Evolutionary conservation across 2,888 invertebrate genomes (phyloP), one percentile per base, ranked within the genome.

Genomic region (Phaedon cochleariae): DNA sequence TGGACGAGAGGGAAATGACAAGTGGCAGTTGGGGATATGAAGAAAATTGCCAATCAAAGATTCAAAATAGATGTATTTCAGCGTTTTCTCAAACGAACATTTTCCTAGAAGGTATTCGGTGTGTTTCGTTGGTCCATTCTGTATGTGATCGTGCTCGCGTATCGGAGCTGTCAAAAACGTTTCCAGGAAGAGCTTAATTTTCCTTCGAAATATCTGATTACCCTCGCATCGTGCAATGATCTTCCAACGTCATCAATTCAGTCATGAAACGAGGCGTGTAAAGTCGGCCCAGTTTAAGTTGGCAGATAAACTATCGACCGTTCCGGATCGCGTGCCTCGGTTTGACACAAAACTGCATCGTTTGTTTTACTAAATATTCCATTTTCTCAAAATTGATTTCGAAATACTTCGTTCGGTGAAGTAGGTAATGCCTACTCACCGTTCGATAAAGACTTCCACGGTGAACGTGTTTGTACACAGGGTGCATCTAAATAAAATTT

Each of bases 231-330:
- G 41, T 41, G 41, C 41, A 41, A 41, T 41, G 41, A 41, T 41
- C 41, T 41, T 12, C 41, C 15, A 2, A 2, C 41, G 15, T 41
- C 41, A 55, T 41, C 22, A 55, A 55, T 55, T 41, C 41, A 22
- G 41, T 55, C 55, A 55, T 55, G 55, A 55, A 55, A 41, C 55
- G 53, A 54, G 53, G 55, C 55, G 41, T 41, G 55, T 41, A 55
- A 41, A 37, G 55, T 55, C 55, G n/a, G 15, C 20, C 41, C 22
- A 21, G 17, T 55, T 55, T 41, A 22, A 55, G 18, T 41, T 22
- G 17, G 15, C 55, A 37, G 15, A 55, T 55, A 55, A 55, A 55
- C 55, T 7, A 55, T 41, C n/a, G 37, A 54, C 31, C 34, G 20
- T 37, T 20, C 15, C 17, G 18, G 37, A 54, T 54, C 55, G 55